phyloP scores from a whole-genome alignment of 2,888 invertebrate genomes.

The Trichacis sp. region DNA sequence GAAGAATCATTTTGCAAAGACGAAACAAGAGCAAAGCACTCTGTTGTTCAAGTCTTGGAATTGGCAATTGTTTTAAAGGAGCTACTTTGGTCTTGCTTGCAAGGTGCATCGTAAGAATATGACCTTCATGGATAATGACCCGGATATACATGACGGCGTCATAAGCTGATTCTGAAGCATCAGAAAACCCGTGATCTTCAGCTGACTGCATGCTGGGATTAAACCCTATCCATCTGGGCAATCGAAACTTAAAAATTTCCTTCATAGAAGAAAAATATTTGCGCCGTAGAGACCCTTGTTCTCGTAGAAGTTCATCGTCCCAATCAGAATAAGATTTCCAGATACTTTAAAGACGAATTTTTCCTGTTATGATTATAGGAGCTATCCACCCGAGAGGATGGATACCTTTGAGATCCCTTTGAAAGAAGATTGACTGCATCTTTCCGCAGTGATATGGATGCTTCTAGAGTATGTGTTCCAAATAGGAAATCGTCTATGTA shows the following conservation, averaged over 20 bases:
- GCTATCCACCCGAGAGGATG: too few species aligned
- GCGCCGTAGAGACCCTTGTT: neutral
- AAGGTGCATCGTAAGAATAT: constrained; percentile 4
- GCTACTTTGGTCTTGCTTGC: constrained; percentile 25
- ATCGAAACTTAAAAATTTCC: neutral
- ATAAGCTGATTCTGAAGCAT: too few species aligned
- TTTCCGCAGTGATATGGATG: neutral
- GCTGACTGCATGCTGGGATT: neutral
- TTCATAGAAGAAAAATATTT: neutral
- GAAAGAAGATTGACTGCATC: neutral
- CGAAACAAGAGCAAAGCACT: constrained; percentile 4
- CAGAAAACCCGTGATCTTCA: constrained; percentile 22
- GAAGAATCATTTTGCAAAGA: too few species aligned
- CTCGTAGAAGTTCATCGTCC: neutral
- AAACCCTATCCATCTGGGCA: constrained; percentile 11
- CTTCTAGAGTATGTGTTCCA: neutral
- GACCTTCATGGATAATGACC: neutral
- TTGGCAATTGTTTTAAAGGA: constrained; percentile 18
- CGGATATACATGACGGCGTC: constrained; percentile 6
- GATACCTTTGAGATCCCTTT: constrained; percentile 11
- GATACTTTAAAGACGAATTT: neutral
- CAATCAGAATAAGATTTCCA: constrained; percentile 15
- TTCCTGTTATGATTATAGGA: constrained; percentile 9
- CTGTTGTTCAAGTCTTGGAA: constrained; percentile 22
- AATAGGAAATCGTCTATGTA: constrained; percentile 12